Evolutionary conservation across 2,888 invertebrate species (phyloP), one percentile per base, ranked within the genome.

Genomic region (Cactoblastis cactorum): DNA sequence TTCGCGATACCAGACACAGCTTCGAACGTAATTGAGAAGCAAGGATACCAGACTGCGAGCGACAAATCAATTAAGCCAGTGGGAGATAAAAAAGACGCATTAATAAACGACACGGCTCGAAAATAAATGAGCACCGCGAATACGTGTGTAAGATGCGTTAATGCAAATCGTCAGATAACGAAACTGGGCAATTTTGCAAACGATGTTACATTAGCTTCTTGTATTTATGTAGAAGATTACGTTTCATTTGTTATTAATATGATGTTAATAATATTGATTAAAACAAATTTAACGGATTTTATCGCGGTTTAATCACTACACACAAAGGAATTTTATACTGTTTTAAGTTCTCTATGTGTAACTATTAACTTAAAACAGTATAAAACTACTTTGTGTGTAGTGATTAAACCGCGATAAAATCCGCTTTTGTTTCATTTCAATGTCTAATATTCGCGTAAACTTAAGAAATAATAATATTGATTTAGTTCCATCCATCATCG

Each of bases 51-150:
- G 74, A 74, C 74, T 72, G 75, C 77, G 72, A 83, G 78, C 81
- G 82, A 86, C 85, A 83, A 85, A 86, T 87, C 85, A 86, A 86
- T 87, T 86, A 87, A 79, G 76, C 62, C 59, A 61, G 68, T 65
- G 72, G 66, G 62, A 77, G 83, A 83, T 86, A 85, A 84, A 84
- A 79, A 78, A 83, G 80, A 83, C 74, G 73, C 79, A 79, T 77
- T 75, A 78, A 83, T 82, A 81, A 28, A 79, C 75, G 74, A 76
- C 71, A 56, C 60, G 56, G 60, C 57, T 69, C 65, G 53, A 65
- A 72, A 75, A 78, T 75, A 80, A 76, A 76, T 70, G 68, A 69
- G 61, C 54, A 56, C 52, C 41, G 43, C 50, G 55, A 67, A 67
- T 68, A 62, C 54, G 57, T 55, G 61, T 66, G 59, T 63, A 62